Evolutionary conservation across 2,797 vertebrate species (phyloP), one percentile per base, ranked within the genome.

Genomic region (Sebastes paucispinis): DNA sequence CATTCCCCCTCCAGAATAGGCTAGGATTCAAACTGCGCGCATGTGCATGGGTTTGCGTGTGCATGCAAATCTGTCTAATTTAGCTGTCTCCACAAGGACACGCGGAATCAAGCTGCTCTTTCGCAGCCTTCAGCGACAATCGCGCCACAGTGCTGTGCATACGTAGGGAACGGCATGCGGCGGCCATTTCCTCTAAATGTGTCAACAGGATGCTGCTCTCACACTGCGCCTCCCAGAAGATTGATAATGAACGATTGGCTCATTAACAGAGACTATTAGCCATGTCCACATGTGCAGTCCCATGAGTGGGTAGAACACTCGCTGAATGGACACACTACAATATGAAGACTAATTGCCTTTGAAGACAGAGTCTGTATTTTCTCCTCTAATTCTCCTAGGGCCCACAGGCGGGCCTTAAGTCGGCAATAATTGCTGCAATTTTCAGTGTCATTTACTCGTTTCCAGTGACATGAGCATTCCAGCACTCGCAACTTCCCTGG

Each of bases 181-280:
- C 66, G 87, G 80, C 86, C 91, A 89, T 93, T 93, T 93, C 89
- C 92, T 90, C 89, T 90, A 92, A 93, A 94, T 78, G 92, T 93
- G 92, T 94, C 95, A 93, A 93, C 93, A 94, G 94, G 92, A 94
- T 87, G 93, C 91, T 66, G 83, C 82, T 89, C 92, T 90, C 93
- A 91, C 91, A 92, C 92, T 86, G 91, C 63, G 89, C 90, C 88
- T 93, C 94, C 92, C 93, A 83, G 89, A 95, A 95, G 95, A 95
- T 96, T 95, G 94, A 96, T 95, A 96, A 95, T 95, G 95, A 96
- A 96, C 91, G 92, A 95, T 95, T 91, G 94, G 95, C 94, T 96
- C 96, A 96, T 96, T 96, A 96, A 95, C 95, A 92, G 94, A 94
- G 93, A 94, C 94, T 95, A 96, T 96, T 96, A 96, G 94, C 95